Evolutionary conservation across 2,888 invertebrate genomes (phyloP), one percentile per base, ranked within the genome.

Genomic region (Tetrapedia diversipes): DNA sequence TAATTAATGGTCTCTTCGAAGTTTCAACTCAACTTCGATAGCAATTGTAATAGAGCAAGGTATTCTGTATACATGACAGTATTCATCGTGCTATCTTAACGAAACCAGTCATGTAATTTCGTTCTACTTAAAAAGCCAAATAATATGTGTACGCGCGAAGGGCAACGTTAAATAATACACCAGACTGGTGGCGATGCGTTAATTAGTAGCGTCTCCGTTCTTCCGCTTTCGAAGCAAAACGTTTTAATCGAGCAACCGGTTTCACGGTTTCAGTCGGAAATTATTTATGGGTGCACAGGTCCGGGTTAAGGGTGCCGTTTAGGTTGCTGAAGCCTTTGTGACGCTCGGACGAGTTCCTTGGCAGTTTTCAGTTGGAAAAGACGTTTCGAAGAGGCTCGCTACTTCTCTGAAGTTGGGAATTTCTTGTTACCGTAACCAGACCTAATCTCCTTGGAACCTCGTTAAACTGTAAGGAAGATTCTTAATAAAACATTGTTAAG

Each of bases 121-220:
- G n/a, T n/a, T n/a, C n/a, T n/a, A n/a, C n/a, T n/a, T n/a, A n/a
- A n/a, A n/a, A n/a, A n/a, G n/a, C n/a, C n/a, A n/a, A n/a, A n/a
- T n/a, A n/a, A n/a, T n/a, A n/a, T n/a, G n/a, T n/a, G n/a, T n/a
- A n/a, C n/a, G n/a, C n/a, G n/a, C n/a, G n/a, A n/a, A n/a, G n/a
- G n/a, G n/a, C n/a, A n/a, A n/a, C n/a, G n/a, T n/a, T n/a, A n/a
- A 1, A 11, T 49, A 32, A 49, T 29, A 27, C n/a, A n/a, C 14
- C n/a, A 0, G 19, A 45, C 2, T 19, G 45, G 69, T 54, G 65
- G 27, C 11, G 19, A 22, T 2, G 66, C 56, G 66, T 49, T 47
- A 70, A 70, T 70, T 39, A 56, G 29, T 4, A 19, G 14, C 14
- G 37, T 39, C 39, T 37, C 8, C 19, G 27, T 51, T 60, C 22